Evolutionary conservation across 2,113 vertebrate species (phyloP).

Genomic region (Ammospiza nelsoni): DNA sequence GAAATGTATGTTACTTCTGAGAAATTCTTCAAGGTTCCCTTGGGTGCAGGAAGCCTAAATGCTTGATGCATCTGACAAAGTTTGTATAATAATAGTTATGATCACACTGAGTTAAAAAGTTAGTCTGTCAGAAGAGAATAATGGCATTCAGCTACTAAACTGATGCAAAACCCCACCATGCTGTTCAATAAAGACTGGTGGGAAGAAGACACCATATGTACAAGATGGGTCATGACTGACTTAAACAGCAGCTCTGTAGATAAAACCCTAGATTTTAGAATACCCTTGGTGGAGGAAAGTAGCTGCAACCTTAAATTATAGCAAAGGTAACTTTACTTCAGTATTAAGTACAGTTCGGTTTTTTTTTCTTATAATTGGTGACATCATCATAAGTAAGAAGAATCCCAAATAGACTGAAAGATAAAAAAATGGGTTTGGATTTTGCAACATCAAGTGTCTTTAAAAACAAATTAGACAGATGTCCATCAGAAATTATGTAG

Average conservation of each 20-base stretch:
- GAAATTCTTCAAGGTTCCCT: neutral
- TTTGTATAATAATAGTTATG: neutral
- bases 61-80: neutral
- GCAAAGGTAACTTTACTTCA: neutral
- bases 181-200: neutral
- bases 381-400: neutral
- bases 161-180: neutral
- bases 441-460: neutral
- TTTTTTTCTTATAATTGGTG: neutral
- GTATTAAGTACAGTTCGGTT: rapidly evolving
- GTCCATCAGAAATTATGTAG: neutral
- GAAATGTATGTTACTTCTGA: neutral
- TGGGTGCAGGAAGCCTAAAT: neutral
- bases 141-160: neutral
- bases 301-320: neutral
- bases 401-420: neutral
- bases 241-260: neutral
- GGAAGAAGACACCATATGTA: neutral
- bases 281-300: neutral
- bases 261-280: neutral
- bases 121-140: neutral
- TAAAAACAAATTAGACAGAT: neutral
- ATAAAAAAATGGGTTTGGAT: neutral
- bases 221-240: neutral
- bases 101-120: neutral